These are phyloP conservation scores for Phenganax stokvisi DNA, from an alignment of 92 coral and sea anemone genomes.

Conservation along the genomic window DNA sequence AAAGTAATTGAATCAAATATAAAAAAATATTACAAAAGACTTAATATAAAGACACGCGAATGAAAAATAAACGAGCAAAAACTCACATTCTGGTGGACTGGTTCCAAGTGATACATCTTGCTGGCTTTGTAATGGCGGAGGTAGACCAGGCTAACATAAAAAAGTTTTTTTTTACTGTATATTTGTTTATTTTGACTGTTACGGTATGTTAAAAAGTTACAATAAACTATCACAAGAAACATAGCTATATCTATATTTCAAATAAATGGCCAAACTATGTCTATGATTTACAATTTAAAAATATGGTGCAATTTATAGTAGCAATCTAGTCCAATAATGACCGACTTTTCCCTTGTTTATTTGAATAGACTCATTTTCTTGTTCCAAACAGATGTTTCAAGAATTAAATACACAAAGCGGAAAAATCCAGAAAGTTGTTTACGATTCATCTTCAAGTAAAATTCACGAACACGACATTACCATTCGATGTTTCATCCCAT, in stretches of 20 bases:
- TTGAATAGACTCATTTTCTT: not conserved
- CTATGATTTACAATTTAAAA: no score
- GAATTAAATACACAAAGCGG: not conserved
- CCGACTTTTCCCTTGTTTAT: no score
- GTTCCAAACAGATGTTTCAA: slow-evolving; percentile 16
- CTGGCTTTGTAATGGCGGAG: slow-evolving; percentile 67
- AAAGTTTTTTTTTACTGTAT: not conserved
- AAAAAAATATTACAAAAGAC: not conserved
- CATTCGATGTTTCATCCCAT: slow-evolving; percentile 24
- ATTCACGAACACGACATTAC: not conserved
- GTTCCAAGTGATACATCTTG: slow-evolving; percentile 80
- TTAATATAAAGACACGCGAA: not conserved
- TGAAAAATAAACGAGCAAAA: not conserved
- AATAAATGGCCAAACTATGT: no score
- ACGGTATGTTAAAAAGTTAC: not conserved
- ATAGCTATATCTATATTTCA: no score
- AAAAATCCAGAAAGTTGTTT: not conserved
- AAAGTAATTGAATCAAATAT: not conserved
- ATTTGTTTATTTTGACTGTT: not conserved
- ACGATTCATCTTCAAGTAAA: no score
- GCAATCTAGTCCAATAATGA: no score
- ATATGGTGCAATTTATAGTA: no score
- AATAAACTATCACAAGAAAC: not conserved
- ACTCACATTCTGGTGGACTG: slow-evolving; percentile 89
- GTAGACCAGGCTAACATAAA: slow-evolving; percentile 32